Conservation (phyloP, 2,797 vertebrate genomes). For the Melanotaenia trifasciata region DNA sequence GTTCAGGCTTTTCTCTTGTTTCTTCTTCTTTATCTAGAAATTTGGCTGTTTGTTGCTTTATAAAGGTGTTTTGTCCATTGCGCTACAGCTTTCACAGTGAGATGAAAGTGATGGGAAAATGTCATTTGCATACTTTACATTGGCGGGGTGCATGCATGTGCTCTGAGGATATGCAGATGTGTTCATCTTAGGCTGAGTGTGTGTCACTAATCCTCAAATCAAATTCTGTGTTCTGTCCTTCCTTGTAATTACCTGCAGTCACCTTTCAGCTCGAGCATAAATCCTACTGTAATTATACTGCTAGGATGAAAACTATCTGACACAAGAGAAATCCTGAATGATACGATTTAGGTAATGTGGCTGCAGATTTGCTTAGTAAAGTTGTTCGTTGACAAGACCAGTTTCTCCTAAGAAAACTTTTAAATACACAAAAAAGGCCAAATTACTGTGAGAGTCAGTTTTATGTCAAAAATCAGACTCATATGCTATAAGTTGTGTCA, state of each 20-base stretch:
- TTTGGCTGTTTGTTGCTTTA: conserved; percentile 7
- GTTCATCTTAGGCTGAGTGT: background rate
- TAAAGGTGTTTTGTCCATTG: conserved; percentile 3
- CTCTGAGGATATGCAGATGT: conserved; percentile 4
- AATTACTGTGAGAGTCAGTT: conserved; percentile 16
- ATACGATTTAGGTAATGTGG: conserved; percentile 26
- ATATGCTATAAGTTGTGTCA: background rate
- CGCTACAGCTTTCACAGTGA: conserved; percentile 18
- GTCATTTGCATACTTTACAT: background rate
- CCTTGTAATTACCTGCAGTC: conserved; percentile 43
- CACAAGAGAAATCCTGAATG: conserved; percentile 35
- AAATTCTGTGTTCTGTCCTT: conserved; percentile 13
- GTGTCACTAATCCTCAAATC: conserved; percentile 28
- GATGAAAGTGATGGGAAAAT: conserved; percentile 14
- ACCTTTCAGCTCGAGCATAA: conserved; percentile 47
- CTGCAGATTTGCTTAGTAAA: conserved; percentile 11
- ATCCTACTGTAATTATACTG: conserved; percentile 45
- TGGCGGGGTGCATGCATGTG: conserved; percentile 17
- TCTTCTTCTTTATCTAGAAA: no score
- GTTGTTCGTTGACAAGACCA: conserved; percentile 8
- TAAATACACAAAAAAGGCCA: conserved; percentile 8
- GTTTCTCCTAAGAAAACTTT: conserved; percentile 25
- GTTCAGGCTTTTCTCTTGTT: no score
- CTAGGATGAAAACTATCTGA: conserved; percentile 39
- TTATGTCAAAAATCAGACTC: background rate